Base-by-base conservation (phyloP, 1,140 invertebrate genomes). In the Delia radicum region DNA sequence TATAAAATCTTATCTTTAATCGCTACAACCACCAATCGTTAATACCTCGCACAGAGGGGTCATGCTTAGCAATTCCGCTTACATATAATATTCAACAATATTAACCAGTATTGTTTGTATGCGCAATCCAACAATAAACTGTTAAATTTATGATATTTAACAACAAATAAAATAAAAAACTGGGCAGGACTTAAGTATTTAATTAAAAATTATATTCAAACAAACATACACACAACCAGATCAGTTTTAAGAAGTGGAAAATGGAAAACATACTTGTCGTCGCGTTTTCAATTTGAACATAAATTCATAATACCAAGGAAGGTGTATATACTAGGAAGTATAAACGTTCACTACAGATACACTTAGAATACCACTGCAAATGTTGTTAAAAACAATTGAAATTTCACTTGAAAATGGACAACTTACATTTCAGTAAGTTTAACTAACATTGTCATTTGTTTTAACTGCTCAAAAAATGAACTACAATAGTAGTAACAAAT, bases 231-330 rank as follows among this genome's bases (percentile, higher is more conserved):
- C 10, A 42, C 12, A 42, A 0, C 37, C 37, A 21, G n/a, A 55
- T 21, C 2, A 21, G 10, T 6, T 31, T 18, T 67, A 15, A 65
- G 29, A 33, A 69, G 65, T 33, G 65, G 29, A 31, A 29, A 67
- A 33, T 33, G 29, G 18, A 24, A 69, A 37, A 69, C 65, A 31
- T 10, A 33, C 65, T 55, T 69, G 65, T 69, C 65, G 29, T 37
- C 65, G 65, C 65, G 37, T 69, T 69, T 69, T 33, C 65, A 69
- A 69, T 69, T 37, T 33, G 65, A 13, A 21, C 65, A 69, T 69
- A 69, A 69, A 69, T 69, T 69, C 12, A n/a, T n/a, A n/a, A n/a
- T n/a, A n/a, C n/a, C n/a, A n/a, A n/a, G n/a, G n/a, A n/a, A n/a
- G n/a, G n/a, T n/a, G n/a, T n/a, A n/a, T n/a, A n/a, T n/a, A n/a